A percentile compares a stretch with the other conserved stretches of the same genome.
These are phyloP conservation scores for Hofmannophila pseudospretella DNA, from an alignment of 2,888 invertebrate species.

Conservation along the genomic window DNA sequence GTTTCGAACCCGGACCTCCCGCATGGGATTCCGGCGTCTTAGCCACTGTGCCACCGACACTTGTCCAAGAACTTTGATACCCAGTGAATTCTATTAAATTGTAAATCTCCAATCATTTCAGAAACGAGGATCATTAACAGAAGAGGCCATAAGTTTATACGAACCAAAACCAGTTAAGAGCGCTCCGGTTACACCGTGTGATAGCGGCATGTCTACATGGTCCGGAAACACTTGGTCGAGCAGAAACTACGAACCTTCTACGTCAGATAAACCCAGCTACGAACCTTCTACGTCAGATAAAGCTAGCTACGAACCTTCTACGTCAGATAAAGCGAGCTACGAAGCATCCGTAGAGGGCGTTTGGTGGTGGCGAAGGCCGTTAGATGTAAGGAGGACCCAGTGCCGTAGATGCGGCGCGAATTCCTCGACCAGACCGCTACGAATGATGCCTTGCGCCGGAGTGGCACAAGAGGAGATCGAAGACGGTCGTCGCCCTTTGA, in stretches of 20 bases:
- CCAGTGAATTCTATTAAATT: no score
- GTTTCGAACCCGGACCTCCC: no score
- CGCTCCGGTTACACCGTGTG: conserved; percentile 69
- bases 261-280: not conserved
- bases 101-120: conserved; percentile 18
- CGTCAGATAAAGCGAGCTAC: conserved; percentile 41
- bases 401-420: conserved; percentile 57
- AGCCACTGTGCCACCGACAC: no score
- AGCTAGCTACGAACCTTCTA: conserved; percentile 23
- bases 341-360: conserved; percentile 29
- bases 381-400: conserved; percentile 46
- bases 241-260: conserved; percentile 1
- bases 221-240: conserved; percentile 38
- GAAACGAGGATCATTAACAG: conserved; percentile 64
- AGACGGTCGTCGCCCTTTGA: conserved; percentile 30
- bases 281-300: no score
- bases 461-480: conserved; percentile 31
- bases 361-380: conserved; percentile 50
- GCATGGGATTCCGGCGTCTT: no score
- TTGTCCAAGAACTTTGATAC: no score
- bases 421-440: conserved; percentile 52
- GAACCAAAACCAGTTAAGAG: conserved; percentile 57
- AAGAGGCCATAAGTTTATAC: conserved; percentile 42
- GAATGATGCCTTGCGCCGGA: conserved; percentile 50
- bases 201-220: conserved; percentile 59